These are phyloP conservation scores for Aphaenogaster ashmeadi DNA, from an alignment of 1,140 invertebrate genomes.

Conservation along the genomic window DNA sequence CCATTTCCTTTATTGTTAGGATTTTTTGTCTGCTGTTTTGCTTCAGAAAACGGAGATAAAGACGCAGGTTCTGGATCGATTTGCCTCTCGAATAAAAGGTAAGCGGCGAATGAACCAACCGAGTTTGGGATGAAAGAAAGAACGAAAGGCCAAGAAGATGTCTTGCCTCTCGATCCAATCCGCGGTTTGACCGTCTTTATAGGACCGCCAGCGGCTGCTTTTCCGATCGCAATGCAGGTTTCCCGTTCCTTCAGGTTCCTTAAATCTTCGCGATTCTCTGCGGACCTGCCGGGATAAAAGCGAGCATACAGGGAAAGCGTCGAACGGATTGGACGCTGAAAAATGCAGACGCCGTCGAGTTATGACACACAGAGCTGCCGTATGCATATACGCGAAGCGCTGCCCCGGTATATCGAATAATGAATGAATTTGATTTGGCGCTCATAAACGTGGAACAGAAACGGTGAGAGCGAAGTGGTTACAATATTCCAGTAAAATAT, in stretches of 20 bases:
- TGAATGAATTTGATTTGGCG: slow-evolving; percentile 59
- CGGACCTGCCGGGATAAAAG: slow-evolving; percentile 35
- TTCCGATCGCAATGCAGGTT: slow-evolving; percentile 11
- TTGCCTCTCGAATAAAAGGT: not conserved
- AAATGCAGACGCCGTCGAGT: slow-evolving; percentile 54
- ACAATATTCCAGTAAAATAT: not conserved
- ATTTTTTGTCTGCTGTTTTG: not conserved
- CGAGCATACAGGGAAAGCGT: slow-evolving; percentile 3
- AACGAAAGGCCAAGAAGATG: slow-evolving; percentile 10
- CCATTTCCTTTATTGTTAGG: not conserved
- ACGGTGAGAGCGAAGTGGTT: not conserved
- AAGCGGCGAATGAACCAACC: not conserved
- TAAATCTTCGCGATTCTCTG: slow-evolving; percentile 45
- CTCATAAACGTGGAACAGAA: not conserved
- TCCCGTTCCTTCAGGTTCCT: slow-evolving; percentile 15
- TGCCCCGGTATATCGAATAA: slow-evolving; percentile 44
- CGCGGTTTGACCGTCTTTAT: slow-evolving; percentile 37
- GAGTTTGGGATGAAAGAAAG: slow-evolving; percentile 5
- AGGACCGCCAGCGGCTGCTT: not conserved
- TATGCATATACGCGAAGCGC: not conserved
- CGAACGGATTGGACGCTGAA: slow-evolving; percentile 56
- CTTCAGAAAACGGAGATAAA: not conserved
- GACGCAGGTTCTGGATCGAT: not conserved
- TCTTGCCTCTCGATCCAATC: slow-evolving; percentile 2
- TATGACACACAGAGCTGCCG: slow-evolving; percentile 46